Percentiles rank a stretch among this genome's conserved stretches.
Conservation (phyloP, 2,888 invertebrate species). For the Diaphora mendica region DNA sequence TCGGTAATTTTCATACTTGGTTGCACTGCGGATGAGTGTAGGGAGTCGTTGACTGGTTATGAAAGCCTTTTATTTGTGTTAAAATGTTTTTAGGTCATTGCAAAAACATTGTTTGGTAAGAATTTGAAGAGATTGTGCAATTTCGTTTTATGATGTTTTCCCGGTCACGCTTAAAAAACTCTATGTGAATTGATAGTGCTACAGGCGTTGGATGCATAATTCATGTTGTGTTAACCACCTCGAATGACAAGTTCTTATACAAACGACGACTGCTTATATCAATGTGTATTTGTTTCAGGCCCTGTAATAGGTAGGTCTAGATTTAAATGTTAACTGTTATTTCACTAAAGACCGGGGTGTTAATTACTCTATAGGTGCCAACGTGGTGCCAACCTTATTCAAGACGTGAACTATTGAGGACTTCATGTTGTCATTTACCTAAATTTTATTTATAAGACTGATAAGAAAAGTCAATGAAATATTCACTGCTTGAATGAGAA, state of each 20-base stretch:
- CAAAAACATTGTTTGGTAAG: conserved; percentile 2
- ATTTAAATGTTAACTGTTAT: neutral
- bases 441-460: too few relatives aligned
- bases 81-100: conserved; percentile 11
- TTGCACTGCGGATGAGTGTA: conserved; percentile 54
- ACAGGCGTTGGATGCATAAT: neutral
- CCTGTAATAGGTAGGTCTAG: neutral
- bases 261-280: neutral
- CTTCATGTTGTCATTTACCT: too few relatives aligned
- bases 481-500: neutral
- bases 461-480: too few relatives aligned
- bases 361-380: too few relatives aligned
- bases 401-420: too few relatives aligned
- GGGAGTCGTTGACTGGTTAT: conserved; percentile 37
- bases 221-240: neutral
- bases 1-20: conserved; percentile 56
- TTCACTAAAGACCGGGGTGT: too few relatives aligned
- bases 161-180: neutral
- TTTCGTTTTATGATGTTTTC: neutral
- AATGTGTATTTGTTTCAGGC: neutral
- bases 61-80: conserved; percentile 14
- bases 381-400: too few relatives aligned
- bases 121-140: neutral
- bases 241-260: neutral
- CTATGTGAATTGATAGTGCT: neutral